These are phyloP conservation scores for Drosophila mauritiana DNA, from an alignment of 1,140 invertebrate species.

Conservation along the genomic window DNA sequence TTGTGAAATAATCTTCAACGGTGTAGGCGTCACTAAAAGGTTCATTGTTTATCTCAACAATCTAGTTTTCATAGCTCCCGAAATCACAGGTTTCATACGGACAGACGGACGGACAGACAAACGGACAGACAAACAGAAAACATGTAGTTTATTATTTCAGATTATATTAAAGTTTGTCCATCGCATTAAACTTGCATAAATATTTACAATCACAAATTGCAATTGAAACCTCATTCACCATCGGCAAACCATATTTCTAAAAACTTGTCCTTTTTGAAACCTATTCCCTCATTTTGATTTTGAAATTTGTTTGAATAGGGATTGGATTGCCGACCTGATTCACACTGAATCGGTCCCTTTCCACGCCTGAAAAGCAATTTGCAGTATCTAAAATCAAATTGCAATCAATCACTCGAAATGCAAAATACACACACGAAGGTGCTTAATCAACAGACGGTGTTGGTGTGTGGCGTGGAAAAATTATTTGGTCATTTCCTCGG, in stretches of 20 bases:
- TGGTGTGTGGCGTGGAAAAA: conserved; percentile 23
- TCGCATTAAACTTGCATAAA: neutral
- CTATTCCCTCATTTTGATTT: conserved; percentile 10
- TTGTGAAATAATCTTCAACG: no score
- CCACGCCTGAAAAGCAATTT: conserved; percentile 50
- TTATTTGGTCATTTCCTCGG: conserved; percentile 40
- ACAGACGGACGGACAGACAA: no score
- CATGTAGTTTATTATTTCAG: neutral
- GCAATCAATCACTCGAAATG: conserved; percentile 74
- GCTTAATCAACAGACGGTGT: conserved; percentile 32
- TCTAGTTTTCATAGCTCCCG: no score
- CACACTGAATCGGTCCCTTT: neutral
- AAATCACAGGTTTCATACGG: no score
- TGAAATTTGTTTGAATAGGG: conserved; percentile 5
- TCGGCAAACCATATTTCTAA: neutral
- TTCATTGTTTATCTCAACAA: no score
- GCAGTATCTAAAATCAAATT: conserved; percentile 58
- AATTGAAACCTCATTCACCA: neutral
- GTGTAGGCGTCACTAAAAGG: no score
- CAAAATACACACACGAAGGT: conserved; percentile 30
- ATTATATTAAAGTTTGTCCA: neutral
- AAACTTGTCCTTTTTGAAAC: neutral
- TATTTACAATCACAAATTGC: neutral
- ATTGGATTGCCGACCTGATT: conserved; percentile 23
- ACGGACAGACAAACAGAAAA: no score